A percentile compares a stretch with the other conserved stretches of the same genome.
Conservation (phyloP, 2,113 vertebrate species). For the Sturnira hondurensis region DNA sequence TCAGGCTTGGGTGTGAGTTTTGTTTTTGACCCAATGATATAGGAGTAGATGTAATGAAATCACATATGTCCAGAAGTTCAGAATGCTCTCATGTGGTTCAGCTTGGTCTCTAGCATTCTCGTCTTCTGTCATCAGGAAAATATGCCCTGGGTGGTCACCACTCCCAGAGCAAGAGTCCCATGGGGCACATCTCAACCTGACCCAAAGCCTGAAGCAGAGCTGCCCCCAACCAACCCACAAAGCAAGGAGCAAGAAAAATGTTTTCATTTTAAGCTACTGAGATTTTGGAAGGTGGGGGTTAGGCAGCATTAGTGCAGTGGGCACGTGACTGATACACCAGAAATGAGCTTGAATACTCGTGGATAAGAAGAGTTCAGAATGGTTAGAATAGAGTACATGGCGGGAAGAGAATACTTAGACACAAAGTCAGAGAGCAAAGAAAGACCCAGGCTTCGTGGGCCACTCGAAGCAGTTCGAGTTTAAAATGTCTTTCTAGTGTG, state of each 20-base stretch:
- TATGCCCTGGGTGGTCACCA: fast-evolving
- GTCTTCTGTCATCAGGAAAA: background rate
- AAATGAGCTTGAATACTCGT: background rate
- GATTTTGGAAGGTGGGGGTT: background rate
- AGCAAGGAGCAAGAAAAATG: background rate
- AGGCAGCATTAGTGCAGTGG: too few relatives aligned
- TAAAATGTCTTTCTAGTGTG: background rate
- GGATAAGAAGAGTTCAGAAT: background rate
- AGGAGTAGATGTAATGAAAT: background rate
- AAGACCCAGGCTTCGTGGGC: background rate
- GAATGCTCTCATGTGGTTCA: background rate
- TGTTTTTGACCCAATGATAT: background rate
- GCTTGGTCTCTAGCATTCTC: background rate
- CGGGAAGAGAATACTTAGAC: too few relatives aligned
- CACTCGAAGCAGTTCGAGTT: background rate
- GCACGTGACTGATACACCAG: background rate
- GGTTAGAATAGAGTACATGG: background rate
- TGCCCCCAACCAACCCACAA: background rate
- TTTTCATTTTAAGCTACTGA: background rate
- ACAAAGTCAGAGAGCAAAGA: background rate
- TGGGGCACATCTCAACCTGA: background rate
- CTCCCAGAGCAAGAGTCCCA: background rate
- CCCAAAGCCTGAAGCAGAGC: background rate
- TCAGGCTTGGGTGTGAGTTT: background rate
- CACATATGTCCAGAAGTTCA: background rate